phyloP scores from a whole-genome alignment of 2,888 invertebrate species.

The Cryptus armator region DNA sequence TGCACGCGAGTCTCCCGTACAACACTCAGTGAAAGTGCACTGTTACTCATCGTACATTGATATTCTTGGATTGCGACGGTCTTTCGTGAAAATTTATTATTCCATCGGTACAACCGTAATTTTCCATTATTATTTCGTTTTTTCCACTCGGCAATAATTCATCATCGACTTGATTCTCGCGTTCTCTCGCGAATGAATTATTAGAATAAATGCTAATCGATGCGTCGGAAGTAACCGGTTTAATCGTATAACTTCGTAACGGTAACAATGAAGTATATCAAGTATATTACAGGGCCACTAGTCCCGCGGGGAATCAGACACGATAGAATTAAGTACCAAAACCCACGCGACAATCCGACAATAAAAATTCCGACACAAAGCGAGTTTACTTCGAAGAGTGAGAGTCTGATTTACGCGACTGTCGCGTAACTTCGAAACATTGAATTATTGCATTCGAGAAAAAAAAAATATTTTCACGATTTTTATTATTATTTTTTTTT shows the following conservation, averaged over 20 bases:
- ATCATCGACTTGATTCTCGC: not conserved
- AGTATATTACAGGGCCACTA: conserved; percentile 23
- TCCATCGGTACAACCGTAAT: not conserved
- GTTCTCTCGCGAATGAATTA: not conserved
- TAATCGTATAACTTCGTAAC: conserved; percentile 51
- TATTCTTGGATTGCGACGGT: conserved; percentile 31
- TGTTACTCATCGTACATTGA: conserved; percentile 49
- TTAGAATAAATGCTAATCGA: conserved; percentile 19
- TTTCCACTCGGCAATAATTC: conserved; percentile 17
- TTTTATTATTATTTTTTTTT: not conserved
- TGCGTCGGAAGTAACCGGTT: conserved; percentile 55
- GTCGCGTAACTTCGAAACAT: conserved; percentile 8
- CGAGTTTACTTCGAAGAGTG: conserved; percentile 61
- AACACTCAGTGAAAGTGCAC: conserved; percentile 58
- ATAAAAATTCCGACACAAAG: conserved; percentile 66
- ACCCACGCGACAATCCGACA: conserved; percentile 65
- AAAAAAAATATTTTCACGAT: not conserved
- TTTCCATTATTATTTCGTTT: not conserved
- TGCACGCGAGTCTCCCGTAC: conserved; percentile 41
- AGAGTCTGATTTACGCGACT: conserved; percentile 58
- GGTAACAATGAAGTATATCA: conserved; percentile 25
- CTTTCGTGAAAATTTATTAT: not conserved
- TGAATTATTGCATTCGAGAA: not conserved
- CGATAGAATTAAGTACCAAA: conserved; percentile 59
- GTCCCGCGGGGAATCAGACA: conserved; percentile 36